phyloP scores from a whole-genome alignment of 2,113 vertebrate genomes.

The Talpa occidentalis region DNA sequence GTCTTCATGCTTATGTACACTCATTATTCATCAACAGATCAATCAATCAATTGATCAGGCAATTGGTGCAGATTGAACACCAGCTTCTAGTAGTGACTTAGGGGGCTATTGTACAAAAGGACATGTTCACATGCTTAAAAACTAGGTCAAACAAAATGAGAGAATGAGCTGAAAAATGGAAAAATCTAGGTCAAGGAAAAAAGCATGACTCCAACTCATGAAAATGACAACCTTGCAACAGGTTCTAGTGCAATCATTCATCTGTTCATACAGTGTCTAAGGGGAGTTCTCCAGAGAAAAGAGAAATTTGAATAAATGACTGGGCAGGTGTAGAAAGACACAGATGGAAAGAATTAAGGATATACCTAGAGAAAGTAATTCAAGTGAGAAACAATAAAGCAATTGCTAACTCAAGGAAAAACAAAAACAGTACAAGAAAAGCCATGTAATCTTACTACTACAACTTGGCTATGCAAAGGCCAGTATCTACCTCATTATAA shows the following conservation, averaged over 20 bases:
- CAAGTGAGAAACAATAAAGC: background rate
- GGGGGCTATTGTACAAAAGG: background rate
- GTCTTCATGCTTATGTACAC: background rate
- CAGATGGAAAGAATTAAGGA: background rate
- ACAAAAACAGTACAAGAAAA: background rate
- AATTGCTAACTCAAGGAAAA: background rate
- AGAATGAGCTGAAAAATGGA: background rate
- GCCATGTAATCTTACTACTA: background rate
- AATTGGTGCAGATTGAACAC: too few relatives aligned
- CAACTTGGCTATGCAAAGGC: background rate
- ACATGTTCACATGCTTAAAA: background rate
- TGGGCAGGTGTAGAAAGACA: background rate
- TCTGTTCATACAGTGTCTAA: background rate
- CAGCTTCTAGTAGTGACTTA: background rate
- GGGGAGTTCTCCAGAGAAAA: background rate
- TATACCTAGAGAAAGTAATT: background rate
- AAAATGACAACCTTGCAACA: background rate
- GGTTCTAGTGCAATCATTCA: background rate
- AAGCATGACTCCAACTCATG: background rate
- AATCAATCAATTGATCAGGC: too few relatives aligned
- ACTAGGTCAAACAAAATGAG: background rate
- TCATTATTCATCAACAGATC: background rate
- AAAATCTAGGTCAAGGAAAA: background rate
- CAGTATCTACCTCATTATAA: background rate
- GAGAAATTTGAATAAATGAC: background rate